These are phyloP conservation scores for Xylocopa sonorina DNA, from an alignment of 1,140 invertebrate species.

Conservation along the genomic window DNA sequence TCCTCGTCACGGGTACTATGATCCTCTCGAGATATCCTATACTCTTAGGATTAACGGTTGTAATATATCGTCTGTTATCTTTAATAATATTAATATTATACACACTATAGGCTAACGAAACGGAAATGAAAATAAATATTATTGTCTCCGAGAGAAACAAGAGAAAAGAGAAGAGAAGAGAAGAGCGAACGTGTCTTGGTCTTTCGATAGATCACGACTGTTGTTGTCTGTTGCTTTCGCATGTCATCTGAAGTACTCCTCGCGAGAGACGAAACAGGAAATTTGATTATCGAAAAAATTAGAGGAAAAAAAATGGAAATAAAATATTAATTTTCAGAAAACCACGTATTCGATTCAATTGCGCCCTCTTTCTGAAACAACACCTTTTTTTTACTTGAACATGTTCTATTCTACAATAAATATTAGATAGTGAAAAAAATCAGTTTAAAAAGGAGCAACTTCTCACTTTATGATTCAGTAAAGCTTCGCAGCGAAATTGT, in stretches of 20 bases:
- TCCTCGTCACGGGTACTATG: slow-evolving; percentile 19
- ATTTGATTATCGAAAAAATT: slow-evolving; percentile 39
- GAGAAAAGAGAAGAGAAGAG: too few species aligned
- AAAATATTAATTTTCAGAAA: slow-evolving; percentile 49
- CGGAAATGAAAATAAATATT: slow-evolving; percentile 65
- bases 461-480: too few species aligned
- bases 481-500: too few species aligned
- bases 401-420: too few species aligned
- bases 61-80: slow-evolving; percentile 81
- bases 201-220: slow-evolving; percentile 29
- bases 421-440: too few species aligned
- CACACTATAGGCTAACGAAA: slow-evolving; percentile 69
- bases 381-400: neutral
- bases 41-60: slow-evolving; percentile 72
- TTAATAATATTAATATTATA: slow-evolving; percentile 77
- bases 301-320: slow-evolving; percentile 26
- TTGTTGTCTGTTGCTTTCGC: slow-evolving; percentile 54
- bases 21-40: slow-evolving; percentile 56
- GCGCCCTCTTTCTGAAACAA: neutral
- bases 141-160: slow-evolving; percentile 75
- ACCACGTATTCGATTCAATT: neutral
- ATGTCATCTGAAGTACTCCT: slow-evolving; percentile 26
- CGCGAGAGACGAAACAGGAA: slow-evolving; percentile 22
- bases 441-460: too few species aligned
- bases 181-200: slow-evolving; percentile 30